Evolutionary conservation across 2,888 invertebrate species (phyloP).

Genomic region (Dione juno): DNA sequence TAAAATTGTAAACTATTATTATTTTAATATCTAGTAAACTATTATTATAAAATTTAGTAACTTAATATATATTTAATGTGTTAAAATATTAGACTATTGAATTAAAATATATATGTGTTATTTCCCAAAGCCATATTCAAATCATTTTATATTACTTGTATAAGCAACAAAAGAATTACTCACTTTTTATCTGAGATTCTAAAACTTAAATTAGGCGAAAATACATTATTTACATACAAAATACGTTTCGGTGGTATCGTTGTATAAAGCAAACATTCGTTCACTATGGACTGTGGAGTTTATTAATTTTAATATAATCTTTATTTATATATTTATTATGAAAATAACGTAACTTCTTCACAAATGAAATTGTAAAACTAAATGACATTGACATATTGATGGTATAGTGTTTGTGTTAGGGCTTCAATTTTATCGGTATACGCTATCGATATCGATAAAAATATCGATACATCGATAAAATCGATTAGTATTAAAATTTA

Average conservation of each 20-base stretch:
- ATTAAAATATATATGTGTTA: not conserved
- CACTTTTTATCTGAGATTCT: constrained; percentile 28
- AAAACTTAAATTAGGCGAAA: constrained; percentile 24
- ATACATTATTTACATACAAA: constrained; percentile 27
- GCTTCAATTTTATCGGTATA: not conserved
- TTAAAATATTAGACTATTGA: not conserved
- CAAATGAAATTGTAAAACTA: constrained; percentile 15
- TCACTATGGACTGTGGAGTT: constrained; percentile 1
- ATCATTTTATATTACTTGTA: constrained; percentile 17
- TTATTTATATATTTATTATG: constrained; percentile 27
- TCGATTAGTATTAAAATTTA: not conserved
- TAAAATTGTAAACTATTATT: not conserved
- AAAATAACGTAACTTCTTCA: constrained; percentile 10
- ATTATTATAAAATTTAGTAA: not conserved
- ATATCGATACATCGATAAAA: not conserved
- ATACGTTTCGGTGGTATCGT: constrained; percentile 36
- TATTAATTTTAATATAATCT: constrained; percentile 9
- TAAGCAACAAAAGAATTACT: constrained; percentile 31
- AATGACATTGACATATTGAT: constrained; percentile 35
- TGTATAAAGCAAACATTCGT: constrained; percentile 18
- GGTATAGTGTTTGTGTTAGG: not conserved
- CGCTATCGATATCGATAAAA: not conserved
- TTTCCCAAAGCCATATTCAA: not conserved
- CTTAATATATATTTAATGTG: not conserved
- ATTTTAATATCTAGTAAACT: not conserved